These are phyloP conservation scores for Thelaira solivaga DNA, from an alignment of 2,888 invertebrate species.

Conservation along the genomic window DNA sequence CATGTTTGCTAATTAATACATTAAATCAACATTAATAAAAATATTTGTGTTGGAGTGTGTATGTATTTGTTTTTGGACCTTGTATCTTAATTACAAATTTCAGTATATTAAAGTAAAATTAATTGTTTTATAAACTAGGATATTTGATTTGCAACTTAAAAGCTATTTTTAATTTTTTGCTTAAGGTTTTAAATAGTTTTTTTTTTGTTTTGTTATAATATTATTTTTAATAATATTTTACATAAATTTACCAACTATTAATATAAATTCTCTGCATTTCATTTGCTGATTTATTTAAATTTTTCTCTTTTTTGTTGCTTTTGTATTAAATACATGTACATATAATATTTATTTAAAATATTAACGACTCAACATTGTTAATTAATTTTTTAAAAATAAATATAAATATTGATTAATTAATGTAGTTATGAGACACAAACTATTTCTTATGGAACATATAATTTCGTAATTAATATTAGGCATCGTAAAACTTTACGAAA, in stretches of 20 bases:
- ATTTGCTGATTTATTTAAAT: not conserved
- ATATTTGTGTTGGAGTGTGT: constrained; percentile 3
- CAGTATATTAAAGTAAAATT: not conserved
- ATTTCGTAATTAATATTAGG: constrained; percentile 35
- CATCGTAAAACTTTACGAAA: constrained; percentile 7
- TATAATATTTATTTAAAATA: constrained; percentile 5
- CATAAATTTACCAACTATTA: constrained; percentile 28
- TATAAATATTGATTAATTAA: too few species aligned
- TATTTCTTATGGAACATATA: constrained; percentile 38
- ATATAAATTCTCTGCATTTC: constrained; percentile 39
- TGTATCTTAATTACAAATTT: not conserved
- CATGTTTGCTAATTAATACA: too few species aligned
- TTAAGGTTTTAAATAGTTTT: constrained; percentile 12
- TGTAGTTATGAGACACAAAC: constrained; percentile 32
- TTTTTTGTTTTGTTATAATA: constrained; percentile 4
- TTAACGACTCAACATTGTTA: constrained; percentile 37
- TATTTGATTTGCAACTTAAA: constrained; percentile 15
- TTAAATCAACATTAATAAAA: not conserved
- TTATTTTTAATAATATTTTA: constrained; percentile 5
- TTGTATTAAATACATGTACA: too few species aligned
- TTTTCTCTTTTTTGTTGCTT: not conserved
- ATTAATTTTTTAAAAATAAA: not conserved
- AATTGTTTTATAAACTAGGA: not conserved
- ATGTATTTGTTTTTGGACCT: too few species aligned
- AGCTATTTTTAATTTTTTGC: not conserved